Base-by-base conservation (phyloP, 30 jellyfish, hydroid and myxozoan genomes). In the Cassiopea andromeda region DNA sequence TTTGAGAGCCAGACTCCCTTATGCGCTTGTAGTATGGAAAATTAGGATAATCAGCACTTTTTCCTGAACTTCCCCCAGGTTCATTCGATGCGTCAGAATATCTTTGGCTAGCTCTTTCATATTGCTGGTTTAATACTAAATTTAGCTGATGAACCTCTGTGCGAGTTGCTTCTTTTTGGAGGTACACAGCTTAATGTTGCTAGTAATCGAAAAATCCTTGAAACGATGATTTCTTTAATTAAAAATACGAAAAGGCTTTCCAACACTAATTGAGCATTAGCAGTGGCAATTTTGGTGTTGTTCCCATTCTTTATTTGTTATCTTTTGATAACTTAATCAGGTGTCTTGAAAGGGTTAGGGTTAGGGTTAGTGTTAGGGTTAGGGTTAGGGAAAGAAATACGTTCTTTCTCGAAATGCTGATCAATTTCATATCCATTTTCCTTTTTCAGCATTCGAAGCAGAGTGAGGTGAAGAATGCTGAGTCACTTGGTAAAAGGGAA, bases 1-100 rank as follows among this genome's bases (percentile, higher is more conserved):
- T 77, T 77, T 77, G 87, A 77, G 47, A 27, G 74, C 46, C 66
- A 45, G 7, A 77, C 71, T 43, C 74, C 87, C 0, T 57, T 17
- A 17, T 77, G 87, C 49, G 87, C 27, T 48, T 77, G 75, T 54
- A 75, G 75, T 48, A 77, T 75, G 7, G 87, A 57, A 14, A 77
- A 77, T 77, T 77, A 27, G 38, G 38, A 27, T 27, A 27, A 27
- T 27, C 38, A 27, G 38, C 38, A 27, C 38, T 27, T 27, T 77
- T 48, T 77, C 75, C 87, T 77, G 87, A 75, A 77, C 78, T 50
- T 74, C 78, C 49, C 78, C 45, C 78, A 49, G 88, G 54, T 79
- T 79, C 43, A 79, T 38, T 79, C 44, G 78, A 79, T 79, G 74
- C 76, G 38, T 27, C 38, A 27, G 38, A 27, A 27, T 27, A 72